Conservation (phyloP, 1,140 invertebrate species). For the Euschistus heros region DNA sequence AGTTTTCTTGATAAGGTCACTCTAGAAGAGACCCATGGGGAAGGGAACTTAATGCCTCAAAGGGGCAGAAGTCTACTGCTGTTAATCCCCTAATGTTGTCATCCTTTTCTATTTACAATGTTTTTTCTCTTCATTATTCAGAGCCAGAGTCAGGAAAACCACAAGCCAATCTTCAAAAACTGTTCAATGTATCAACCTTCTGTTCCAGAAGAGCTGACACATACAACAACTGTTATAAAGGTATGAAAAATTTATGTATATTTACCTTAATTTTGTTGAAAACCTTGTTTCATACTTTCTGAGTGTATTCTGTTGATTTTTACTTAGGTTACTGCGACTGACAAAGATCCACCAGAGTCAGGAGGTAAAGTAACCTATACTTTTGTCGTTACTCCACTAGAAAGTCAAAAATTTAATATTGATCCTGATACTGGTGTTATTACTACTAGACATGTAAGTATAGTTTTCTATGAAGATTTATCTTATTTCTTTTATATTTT, state of each 20-base stretch:
- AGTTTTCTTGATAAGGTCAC: too few relatives aligned
- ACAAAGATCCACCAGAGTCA: conserved; percentile 54
- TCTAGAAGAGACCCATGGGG: too few relatives aligned
- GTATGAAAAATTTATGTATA: conserved; percentile 33
- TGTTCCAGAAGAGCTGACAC: conserved; percentile 53
- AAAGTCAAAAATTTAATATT: conserved; percentile 66
- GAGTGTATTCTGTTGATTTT: not conserved
- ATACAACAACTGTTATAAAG: conserved; percentile 50
- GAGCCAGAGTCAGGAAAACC: conserved; percentile 42
- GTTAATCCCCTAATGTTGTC: too few relatives aligned
- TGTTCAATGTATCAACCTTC: conserved; percentile 55
- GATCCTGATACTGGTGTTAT: conserved; percentile 62
- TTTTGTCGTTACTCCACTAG: conserved; percentile 59
- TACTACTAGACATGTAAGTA: conserved; percentile 51
- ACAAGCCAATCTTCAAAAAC: conserved; percentile 63
- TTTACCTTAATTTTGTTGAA: not conserved
- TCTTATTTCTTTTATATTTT: not conserved
- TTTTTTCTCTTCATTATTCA: too few relatives aligned
- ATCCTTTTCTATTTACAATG: too few relatives aligned
- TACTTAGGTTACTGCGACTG: conserved; percentile 41
- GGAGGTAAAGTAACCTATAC: conserved; percentile 68
- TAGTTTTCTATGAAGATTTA: conserved; percentile 9
- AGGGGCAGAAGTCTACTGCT: too few relatives aligned
- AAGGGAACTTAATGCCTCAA: too few relatives aligned
- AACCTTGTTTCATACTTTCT: not conserved